Base-by-base conservation (phyloP, 2,888 invertebrate genomes). In the Achlya flavicornis region DNA sequence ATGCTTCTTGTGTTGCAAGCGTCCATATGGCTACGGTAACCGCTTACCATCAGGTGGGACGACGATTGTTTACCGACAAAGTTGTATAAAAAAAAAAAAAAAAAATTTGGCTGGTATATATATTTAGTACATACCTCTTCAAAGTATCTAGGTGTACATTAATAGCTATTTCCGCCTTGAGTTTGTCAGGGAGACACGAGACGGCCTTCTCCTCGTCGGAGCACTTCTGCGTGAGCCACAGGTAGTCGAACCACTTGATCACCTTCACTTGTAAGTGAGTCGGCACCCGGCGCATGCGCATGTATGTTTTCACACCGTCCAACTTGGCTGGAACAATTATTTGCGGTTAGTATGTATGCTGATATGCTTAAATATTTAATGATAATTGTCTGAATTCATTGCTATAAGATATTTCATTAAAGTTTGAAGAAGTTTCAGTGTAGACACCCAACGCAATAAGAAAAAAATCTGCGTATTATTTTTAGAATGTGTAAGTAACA, bases 181-280 rank as follows among this genome's bases (percentile, higher is more conserved):
- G 95, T 93, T 99, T 99, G 94, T 99, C 99, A 92, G 98, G 98
- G 85, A 98, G 95, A 94, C 98, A 98, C 85, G 98, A 97, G 79
- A 98, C 98, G 65, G 98, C 98, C 90, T 97, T 97, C 90, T 99
- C 99, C 90, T 99, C 99, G 89, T 99, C 98, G 33, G 98, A 98
- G 87, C 98, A 98, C 94, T 99, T 99, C 94, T 99, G 99, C 75
- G 98, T 98, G 84, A 99, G 96, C 99, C 99, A 99, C 83, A 99
- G 95, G 92, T 99, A 99, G 95, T 99, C 99, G 94, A 99, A 99
- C 99, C 99, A 99, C 92, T 98, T 98, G 93, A 99, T 99, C 65
- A 94, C 99, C 92, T 99, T 98, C 83, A 98, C 97, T 92, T 99
- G 99, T 68, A 99, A 95, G 91, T 98, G 97, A 79, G 96, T 97